A percentile compares a stretch with the other conserved stretches of the same genome.
phyloP scores from a whole-genome alignment of 2,888 invertebrate genomes.

The Cepaea hortensis region DNA sequence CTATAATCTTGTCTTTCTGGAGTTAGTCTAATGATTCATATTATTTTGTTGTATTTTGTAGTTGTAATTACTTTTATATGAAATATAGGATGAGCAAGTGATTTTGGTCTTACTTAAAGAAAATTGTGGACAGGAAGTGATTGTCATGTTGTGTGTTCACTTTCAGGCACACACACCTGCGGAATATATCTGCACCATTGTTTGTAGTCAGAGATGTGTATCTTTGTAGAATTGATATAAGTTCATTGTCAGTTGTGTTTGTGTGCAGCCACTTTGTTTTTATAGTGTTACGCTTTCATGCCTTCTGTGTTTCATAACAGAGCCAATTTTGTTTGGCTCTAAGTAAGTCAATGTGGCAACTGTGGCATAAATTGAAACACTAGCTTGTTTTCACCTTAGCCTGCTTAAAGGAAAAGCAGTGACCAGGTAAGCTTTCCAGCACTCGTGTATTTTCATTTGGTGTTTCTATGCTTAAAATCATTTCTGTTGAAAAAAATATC shows the following conservation, averaged over 20 bases:
- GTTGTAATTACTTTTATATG: too few relatives aligned
- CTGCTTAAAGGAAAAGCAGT: constrained; percentile 86
- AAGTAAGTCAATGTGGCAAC: neutral
- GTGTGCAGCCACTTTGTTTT: too few relatives aligned
- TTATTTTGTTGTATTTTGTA: too few relatives aligned
- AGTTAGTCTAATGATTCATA: too few relatives aligned
- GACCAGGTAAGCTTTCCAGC: constrained; percentile 74
- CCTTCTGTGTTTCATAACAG: neutral
- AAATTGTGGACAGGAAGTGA: too few relatives aligned
- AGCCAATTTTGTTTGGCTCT: neutral
- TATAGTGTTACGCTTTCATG: neutral
- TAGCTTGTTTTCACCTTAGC: constrained; percentile 80
- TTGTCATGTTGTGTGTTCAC: neutral
- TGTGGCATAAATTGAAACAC: constrained; percentile 29
- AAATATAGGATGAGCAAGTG: too few relatives aligned
- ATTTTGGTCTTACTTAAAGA: too few relatives aligned
- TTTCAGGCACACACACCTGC: neutral
- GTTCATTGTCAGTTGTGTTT: neutral
- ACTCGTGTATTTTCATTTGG: constrained; percentile 11
- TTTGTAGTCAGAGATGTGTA: neutral
- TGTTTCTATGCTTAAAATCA: neutral
- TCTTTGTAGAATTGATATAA: too few relatives aligned
- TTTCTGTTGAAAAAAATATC: neutral
- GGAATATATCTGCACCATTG: neutral
- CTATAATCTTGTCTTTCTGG: too few relatives aligned